Conservation (phyloP, 37 sponge, comb jelly and placozoan genomes). For the Theonella swinhoei region DNA sequence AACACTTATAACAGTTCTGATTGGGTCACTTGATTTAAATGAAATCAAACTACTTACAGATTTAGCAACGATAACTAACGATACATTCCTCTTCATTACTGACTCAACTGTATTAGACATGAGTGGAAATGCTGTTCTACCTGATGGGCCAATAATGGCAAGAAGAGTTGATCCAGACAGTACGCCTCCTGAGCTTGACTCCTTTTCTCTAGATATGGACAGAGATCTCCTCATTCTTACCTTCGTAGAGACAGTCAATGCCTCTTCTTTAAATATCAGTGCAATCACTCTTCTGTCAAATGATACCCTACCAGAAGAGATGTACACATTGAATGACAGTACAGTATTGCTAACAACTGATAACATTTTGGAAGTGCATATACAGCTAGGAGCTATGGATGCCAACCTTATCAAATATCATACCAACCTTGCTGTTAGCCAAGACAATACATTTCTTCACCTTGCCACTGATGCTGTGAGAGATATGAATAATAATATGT, state of each 20-base stretch:
- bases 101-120: slow-evolving; percentile 65
- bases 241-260: slow-evolving; percentile 88
- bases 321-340: slow-evolving; percentile 54
- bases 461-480: slow-evolving; percentile 33
- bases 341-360: not conserved
- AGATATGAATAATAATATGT: slow-evolving; percentile 79
- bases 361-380: slow-evolving; percentile 34
- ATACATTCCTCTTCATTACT: slow-evolving; percentile 76
- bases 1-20: slow-evolving; percentile 47
- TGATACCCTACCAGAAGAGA: not conserved
- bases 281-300: slow-evolving; percentile 52
- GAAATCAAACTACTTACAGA: slow-evolving; percentile 74
- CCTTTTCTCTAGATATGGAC: slow-evolving; percentile 78
- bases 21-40: slow-evolving; percentile 75
- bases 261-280: slow-evolving; percentile 53
- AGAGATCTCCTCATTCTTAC: slow-evolving; percentile 66
- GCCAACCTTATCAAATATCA: slow-evolving; percentile 73
- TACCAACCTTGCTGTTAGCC: slow-evolving; percentile 39
- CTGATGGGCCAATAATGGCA: slow-evolving; percentile 30
- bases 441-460: slow-evolving; percentile 51
- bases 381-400: slow-evolving; percentile 64
- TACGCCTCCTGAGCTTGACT: slow-evolving; percentile 63
- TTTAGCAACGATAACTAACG: slow-evolving; percentile 48
- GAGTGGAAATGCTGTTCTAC: slow-evolving; percentile 53
- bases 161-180: slow-evolving; percentile 36